Percentiles rank a stretch among this genome's conserved stretches.
Conservation (phyloP, 2,888 invertebrate genomes). For the Cephus rjabovi region DNA sequence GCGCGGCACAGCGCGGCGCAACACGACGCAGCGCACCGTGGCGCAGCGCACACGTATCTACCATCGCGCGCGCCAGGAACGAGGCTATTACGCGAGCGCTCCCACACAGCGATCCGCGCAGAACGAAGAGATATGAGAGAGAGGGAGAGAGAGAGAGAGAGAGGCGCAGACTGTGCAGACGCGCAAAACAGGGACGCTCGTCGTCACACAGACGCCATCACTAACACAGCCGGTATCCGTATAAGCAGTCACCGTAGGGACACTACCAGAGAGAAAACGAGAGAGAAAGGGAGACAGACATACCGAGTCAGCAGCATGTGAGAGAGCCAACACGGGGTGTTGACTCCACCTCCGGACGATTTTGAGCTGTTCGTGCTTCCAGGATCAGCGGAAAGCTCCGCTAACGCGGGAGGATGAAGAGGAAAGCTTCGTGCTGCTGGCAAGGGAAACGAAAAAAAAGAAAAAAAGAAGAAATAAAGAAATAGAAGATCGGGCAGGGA, state of each 20-base stretch:
- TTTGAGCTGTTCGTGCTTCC: conserved; percentile 52
- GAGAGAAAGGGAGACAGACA: conserved; percentile 8
- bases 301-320: neutral
- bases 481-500: neutral
- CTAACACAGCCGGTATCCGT: neutral
- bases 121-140: conserved; percentile 7
- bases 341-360: conserved; percentile 41
- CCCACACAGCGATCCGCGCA: conserved; percentile 29
- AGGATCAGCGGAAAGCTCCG: conserved; percentile 57
- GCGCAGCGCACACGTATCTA: conserved; percentile 49
- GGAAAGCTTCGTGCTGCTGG: conserved; percentile 35
- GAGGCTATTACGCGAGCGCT: conserved; percentile 57
- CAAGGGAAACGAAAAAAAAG: neutral
- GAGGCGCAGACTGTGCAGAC: conserved; percentile 11
- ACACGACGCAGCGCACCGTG: conserved; percentile 20
- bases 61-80: conserved; percentile 51
- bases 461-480: neutral
- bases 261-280: conserved; percentile 2
- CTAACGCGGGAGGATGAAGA: conserved; percentile 51
- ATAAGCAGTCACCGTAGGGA: neutral
- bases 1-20: conserved; percentile 26
- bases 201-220: neutral
- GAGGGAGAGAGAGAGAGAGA: conserved; percentile 9
- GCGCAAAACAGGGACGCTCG: conserved; percentile 1
- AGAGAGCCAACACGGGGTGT: conserved; percentile 30